phyloP scores from a whole-genome alignment of 1,140 invertebrate species.

The Sycophila sp. region DNA sequence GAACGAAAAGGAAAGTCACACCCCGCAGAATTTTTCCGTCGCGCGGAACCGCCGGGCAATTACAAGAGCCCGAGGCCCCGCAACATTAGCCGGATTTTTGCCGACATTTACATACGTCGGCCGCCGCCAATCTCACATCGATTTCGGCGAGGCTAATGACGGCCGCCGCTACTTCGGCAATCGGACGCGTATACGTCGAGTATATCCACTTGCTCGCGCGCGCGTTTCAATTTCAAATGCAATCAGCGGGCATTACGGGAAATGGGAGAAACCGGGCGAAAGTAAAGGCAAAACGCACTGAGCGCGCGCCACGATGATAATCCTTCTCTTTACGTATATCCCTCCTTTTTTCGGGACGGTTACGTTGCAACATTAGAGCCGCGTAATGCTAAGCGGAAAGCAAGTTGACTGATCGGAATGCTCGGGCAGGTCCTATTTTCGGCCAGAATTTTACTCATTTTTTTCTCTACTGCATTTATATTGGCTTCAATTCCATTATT shows the following conservation, averaged over 20 bases:
- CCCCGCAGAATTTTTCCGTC: too few relatives aligned
- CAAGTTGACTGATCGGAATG: not conserved
- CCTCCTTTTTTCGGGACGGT: not conserved
- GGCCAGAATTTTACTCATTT: not conserved
- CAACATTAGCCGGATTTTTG: conserved; percentile 3
- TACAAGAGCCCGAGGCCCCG: too few relatives aligned
- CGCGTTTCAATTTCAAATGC: conserved; percentile 34
- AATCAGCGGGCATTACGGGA: conserved; percentile 24
- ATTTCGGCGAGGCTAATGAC: conserved; percentile 21
- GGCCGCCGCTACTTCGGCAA: not conserved
- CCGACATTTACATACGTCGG: not conserved
- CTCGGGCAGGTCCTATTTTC: not conserved
- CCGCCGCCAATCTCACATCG: not conserved
- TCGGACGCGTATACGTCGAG: not conserved
- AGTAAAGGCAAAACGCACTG: conserved; percentile 2
- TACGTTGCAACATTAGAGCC: not conserved
- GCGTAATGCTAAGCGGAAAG: not conserved
- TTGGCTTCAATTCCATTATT: too few relatives aligned
- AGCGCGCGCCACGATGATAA: not conserved
- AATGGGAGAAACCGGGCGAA: conserved; percentile 30
- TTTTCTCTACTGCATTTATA: not conserved
- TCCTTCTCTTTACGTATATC: not conserved
- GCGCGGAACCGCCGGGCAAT: too few relatives aligned
- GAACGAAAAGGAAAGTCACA: too few relatives aligned
- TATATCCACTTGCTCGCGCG: not conserved